Base-by-base conservation (phyloP, 2,888 invertebrate species). In the Meghimatium bilineatum region DNA sequence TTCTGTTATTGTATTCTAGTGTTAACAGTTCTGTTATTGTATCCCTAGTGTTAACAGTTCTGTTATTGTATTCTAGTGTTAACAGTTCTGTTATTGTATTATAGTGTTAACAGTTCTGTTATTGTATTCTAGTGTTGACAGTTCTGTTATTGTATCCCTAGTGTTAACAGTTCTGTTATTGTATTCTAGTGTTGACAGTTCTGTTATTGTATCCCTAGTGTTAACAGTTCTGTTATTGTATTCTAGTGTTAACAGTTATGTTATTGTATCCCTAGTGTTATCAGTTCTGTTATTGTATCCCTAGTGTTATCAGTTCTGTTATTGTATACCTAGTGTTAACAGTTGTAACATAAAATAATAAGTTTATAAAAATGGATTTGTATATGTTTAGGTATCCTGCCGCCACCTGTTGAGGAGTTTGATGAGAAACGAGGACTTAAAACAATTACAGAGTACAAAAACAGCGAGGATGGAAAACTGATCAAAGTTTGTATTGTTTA, bases 401-500 rank as follows among this genome's bases (percentile, higher is more conserved):
- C 94, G 20, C 92, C 92, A 20, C 89, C 92, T n/a, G 88, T 89
- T 78, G 93, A 94, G 8, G 95, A 96, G 36, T 97, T 97, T 93
- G 93, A 94, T 87, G 97, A 97, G 74, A 88, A 90, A 49, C 92
- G 90, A 94, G 97, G 97, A 34, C 95, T 96, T 82, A 98, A 98
- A 94, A 96, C 97, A 88, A 96, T 98, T 60, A 98, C 98, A 0
- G 98, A 98, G 94, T 98, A 97, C 93, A 97, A 97, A 94, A 96
- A 96, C 91, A 97, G 97, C 93, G 97, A 97, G 88, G 97, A 97
- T 90, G 96, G 97, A 86, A 98, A 98, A 93, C 97, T 97, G 94
- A 96, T 97, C 0, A 95, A 95, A 93, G 94, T 95, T 87, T 0
- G 66, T 82, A 1, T 78, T 69, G 44, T 44, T 12, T 44, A 12